A percentile compares a stretch with the other conserved stretches of the same genome.
Evolutionary conservation across 2,113 vertebrate genomes (phyloP).

Genomic region (Eurystomus gularis): DNA sequence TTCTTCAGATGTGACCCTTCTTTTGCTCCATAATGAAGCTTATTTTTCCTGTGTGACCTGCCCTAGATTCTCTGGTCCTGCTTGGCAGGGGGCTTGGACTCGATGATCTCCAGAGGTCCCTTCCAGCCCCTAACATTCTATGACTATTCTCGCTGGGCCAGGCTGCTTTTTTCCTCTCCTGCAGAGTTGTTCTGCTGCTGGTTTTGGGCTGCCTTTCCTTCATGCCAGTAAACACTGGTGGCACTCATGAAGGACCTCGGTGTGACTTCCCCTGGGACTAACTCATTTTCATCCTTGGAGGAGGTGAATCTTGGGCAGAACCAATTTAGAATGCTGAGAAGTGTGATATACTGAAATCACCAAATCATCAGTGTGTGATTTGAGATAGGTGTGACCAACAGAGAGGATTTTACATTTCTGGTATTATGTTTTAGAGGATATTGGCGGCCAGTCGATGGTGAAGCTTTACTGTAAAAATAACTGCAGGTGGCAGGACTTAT

Average conservation of each 20-base stretch:
- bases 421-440: neutral
- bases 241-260: neutral
- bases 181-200: neutral
- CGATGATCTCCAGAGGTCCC: too few relatives aligned
- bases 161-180: neutral
- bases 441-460: neutral
- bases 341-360: neutral
- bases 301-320: neutral
- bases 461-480: neutral
- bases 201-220: neutral
- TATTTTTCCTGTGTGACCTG: too few relatives aligned
- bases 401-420: neutral
- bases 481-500: conserved; percentile 13
- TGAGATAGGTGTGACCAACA: neutral
- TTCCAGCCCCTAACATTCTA: too few relatives aligned
- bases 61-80: too few relatives aligned
- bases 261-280: neutral
- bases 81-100: too few relatives aligned
- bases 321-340: neutral
- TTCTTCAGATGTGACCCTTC: neutral
- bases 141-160: neutral
- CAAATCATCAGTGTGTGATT: neutral
- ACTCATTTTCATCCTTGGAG: neutral
- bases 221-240: neutral
- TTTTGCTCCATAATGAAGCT: neutral